Conservation (phyloP, 2,113 vertebrate species). For the Actenoides hombroni region DNA sequence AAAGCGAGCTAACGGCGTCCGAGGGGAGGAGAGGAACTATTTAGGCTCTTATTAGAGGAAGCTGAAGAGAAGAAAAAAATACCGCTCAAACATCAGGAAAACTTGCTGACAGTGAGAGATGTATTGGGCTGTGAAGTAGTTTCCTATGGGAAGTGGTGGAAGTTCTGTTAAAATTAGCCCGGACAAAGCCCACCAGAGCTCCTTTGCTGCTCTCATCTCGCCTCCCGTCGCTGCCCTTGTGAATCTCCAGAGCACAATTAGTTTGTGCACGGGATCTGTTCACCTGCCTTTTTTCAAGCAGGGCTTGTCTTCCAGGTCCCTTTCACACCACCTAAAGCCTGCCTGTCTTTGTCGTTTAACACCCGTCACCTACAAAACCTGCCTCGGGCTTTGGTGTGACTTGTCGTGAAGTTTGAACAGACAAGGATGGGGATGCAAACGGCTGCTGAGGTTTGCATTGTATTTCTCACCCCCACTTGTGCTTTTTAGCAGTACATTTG, state of each 20-base stretch:
- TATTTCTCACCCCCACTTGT: neutral
- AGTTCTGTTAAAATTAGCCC: constrained; percentile 59
- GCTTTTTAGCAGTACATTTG: neutral
- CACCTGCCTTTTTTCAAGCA: neutral
- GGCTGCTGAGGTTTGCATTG: neutral
- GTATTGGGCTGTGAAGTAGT: constrained; percentile 55
- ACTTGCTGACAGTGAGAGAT: constrained; percentile 61
- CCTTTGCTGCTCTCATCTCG: neutral
- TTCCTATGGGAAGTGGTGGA: constrained; percentile 67
- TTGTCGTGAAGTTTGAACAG: neutral
- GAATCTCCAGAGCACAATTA: neutral
- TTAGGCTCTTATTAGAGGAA: constrained; percentile 25
- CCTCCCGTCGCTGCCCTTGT: neutral
- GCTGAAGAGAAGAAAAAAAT: constrained; percentile 8
- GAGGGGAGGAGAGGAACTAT: constrained; percentile 2
- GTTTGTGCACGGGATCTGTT: neutral
- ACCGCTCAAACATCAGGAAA: constrained; percentile 29
- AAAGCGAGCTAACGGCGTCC: neutral
- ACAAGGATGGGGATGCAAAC: neutral
- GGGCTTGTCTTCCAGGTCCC: neutral
- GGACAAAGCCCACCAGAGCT: neutral
- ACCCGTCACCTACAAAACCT: neutral
- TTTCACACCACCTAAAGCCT: neutral
- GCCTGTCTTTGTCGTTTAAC: neutral
- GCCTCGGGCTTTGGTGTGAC: neutral